These are phyloP conservation scores for Epirrhoe tristata DNA, from an alignment of 2,888 invertebrate genomes.

Conservation along the genomic window DNA sequence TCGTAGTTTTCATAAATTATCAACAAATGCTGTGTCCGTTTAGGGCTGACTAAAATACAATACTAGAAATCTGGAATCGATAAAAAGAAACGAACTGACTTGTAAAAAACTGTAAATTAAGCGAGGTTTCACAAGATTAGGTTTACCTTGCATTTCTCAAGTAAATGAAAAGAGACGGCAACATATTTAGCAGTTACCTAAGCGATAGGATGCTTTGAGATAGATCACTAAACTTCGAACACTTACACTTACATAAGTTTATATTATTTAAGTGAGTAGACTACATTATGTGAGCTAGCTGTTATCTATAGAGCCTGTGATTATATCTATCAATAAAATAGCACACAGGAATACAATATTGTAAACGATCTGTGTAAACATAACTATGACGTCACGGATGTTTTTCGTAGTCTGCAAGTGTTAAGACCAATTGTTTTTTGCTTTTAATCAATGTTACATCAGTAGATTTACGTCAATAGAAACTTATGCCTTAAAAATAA, in stretches of 20 bases:
- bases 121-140: too few species aligned
- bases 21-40: neutral
- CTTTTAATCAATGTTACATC: neutral
- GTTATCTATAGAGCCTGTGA: slow-evolving; percentile 2
- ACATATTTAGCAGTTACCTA: neutral
- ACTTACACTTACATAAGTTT: too few species aligned
- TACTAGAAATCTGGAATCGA: too few species aligned
- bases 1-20: neutral
- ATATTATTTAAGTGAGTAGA: neutral
- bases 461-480: neutral
- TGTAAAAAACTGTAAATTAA: too few species aligned
- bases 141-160: neutral
- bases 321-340: slow-evolving; percentile 4
- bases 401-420: slow-evolving; percentile 11
- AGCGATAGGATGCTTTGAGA: neutral
- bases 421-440: neutral
- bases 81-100: too few species aligned
- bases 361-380: slow-evolving; percentile 32
- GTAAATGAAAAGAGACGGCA: too few species aligned
- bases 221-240: neutral
- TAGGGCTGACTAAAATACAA: too few species aligned
- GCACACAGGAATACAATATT: slow-evolving; percentile 23
- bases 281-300: slow-evolving; percentile 3
- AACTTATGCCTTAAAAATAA: neutral
- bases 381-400: slow-evolving; percentile 29